Conservation (phyloP, 2,113 vertebrate species). For the Microtus oregoni region DNA sequence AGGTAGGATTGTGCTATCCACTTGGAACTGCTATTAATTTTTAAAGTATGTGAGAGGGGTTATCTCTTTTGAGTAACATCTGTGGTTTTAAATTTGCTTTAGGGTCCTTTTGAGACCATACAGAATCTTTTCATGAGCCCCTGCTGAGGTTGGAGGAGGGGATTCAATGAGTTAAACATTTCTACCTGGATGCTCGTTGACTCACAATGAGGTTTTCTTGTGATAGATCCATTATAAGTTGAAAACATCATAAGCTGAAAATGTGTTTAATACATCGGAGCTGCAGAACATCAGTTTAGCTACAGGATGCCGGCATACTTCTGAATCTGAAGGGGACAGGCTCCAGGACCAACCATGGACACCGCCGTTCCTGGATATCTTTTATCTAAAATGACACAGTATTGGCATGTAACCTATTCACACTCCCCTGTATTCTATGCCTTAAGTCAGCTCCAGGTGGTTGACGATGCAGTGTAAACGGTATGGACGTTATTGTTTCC, state of each 20-base stretch:
- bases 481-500: not conserved
- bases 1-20: not conserved
- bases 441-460: not conserved
- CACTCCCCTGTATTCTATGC: not conserved
- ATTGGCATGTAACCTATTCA: not conserved
- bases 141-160: not conserved
- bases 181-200: not conserved
- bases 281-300: not conserved
- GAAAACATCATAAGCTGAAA: not conserved
- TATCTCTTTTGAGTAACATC: not conserved
- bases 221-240: not conserved
- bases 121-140: not conserved
- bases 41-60: not conserved
- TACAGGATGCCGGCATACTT: not conserved
- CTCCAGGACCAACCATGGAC: too few relatives aligned
- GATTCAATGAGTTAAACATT: not conserved
- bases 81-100: conserved; percentile 40
- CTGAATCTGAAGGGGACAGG: too few relatives aligned
- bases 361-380: not conserved
- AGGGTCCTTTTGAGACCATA: not conserved
- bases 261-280: not conserved
- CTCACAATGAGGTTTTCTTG: too few relatives aligned
- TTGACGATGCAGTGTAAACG: not conserved
- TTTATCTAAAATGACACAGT: not conserved
- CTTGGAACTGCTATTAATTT: not conserved